A percentile compares a stretch with the other conserved stretches of the same genome.
Evolutionary conservation across 2,113 vertebrate genomes (phyloP).

Genomic region (Hippocampus comes): DNA sequence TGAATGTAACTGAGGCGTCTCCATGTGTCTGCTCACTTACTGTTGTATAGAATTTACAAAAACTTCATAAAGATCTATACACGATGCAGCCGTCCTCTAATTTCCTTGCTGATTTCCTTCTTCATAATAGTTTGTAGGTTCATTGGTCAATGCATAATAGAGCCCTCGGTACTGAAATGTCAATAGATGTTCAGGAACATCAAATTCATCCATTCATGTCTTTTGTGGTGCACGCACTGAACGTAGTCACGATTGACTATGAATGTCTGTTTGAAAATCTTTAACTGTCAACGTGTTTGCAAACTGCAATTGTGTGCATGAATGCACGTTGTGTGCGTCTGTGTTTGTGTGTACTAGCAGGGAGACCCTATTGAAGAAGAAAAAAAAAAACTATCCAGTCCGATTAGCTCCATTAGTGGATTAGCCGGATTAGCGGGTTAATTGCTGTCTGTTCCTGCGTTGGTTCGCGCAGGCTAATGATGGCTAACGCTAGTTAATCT

Average conservation of each 20-base stretch:
- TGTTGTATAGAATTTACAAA: not conserved
- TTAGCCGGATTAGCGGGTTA: slow-evolving; percentile 71
- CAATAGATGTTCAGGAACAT: slow-evolving; percentile 38
- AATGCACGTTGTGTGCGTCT: slow-evolving; percentile 18
- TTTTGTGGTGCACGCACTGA: slow-evolving; percentile 51
- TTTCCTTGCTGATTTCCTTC: slow-evolving; percentile 5
- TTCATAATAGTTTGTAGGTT: slow-evolving; percentile 20
- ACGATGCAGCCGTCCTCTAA: not conserved
- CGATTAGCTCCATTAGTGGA: slow-evolving; percentile 73
- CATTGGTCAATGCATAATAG: slow-evolving; percentile 53
- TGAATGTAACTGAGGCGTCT: too few relatives aligned
- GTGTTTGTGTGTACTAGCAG: slow-evolving; percentile 39
- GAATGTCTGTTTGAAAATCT: slow-evolving; percentile 13
- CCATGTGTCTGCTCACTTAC: too few relatives aligned
- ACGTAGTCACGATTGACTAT: slow-evolving; percentile 44
- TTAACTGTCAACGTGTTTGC: not conserved
- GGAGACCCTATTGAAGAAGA: slow-evolving; percentile 49
- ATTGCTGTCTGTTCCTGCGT: slow-evolving; percentile 69
- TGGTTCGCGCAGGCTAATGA: slow-evolving; percentile 66
- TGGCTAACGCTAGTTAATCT: slow-evolving; percentile 66
- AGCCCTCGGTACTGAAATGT: slow-evolving; percentile 48
- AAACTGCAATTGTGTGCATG: slow-evolving; percentile 16
- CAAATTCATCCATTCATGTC: slow-evolving; percentile 47
- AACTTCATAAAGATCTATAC: not conserved
- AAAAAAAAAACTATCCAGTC: slow-evolving; percentile 51